A percentile compares a stretch with the other conserved stretches of the same genome.
These are phyloP conservation scores for Acropora tenuis DNA, from an alignment of 64 coral and sea anemone species.

Conservation along the genomic window DNA sequence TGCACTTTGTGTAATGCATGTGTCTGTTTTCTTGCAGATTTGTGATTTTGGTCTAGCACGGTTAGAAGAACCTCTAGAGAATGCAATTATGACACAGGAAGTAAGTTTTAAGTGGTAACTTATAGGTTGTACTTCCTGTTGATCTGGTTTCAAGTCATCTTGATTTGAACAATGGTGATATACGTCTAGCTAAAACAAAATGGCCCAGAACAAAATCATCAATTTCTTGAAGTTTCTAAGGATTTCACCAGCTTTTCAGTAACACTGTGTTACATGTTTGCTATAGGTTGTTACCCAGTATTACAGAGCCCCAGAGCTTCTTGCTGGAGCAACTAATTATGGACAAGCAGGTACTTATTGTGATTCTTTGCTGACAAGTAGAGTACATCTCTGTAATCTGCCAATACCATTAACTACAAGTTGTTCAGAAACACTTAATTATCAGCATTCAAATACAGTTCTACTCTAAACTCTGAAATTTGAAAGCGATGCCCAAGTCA, in stretches of 20 bases:
- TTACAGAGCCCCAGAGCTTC: conserved; percentile 93
- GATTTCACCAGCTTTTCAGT: too few species aligned
- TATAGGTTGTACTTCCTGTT: neutral
- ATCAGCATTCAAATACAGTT: too few species aligned
- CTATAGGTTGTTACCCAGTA: conserved; percentile 96
- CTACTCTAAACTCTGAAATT: too few species aligned
- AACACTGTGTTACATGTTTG: too few species aligned
- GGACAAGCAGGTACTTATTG: conserved; percentile 77
- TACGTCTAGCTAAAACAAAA: too few species aligned
- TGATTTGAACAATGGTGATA: too few species aligned
- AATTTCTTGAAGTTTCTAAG: too few species aligned
- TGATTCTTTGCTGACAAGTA: neutral
- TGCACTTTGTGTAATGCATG: neutral
- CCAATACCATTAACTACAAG: too few species aligned
- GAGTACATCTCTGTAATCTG: neutral
- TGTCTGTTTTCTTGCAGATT: conserved; percentile 58
- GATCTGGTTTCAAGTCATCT: neutral
- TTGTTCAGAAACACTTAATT: too few species aligned
- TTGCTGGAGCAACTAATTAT: conserved; percentile 92
- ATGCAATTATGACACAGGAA: conserved; percentile 95
- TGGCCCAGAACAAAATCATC: too few species aligned
- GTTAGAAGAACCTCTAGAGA: conserved; percentile 93
- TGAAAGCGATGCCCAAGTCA: too few species aligned
- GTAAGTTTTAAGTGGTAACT: conserved; percentile 30
- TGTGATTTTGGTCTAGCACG: conserved; percentile 99